Conservation (phyloP, 2,888 invertebrate species). For the Spicauda simplicius region DNA sequence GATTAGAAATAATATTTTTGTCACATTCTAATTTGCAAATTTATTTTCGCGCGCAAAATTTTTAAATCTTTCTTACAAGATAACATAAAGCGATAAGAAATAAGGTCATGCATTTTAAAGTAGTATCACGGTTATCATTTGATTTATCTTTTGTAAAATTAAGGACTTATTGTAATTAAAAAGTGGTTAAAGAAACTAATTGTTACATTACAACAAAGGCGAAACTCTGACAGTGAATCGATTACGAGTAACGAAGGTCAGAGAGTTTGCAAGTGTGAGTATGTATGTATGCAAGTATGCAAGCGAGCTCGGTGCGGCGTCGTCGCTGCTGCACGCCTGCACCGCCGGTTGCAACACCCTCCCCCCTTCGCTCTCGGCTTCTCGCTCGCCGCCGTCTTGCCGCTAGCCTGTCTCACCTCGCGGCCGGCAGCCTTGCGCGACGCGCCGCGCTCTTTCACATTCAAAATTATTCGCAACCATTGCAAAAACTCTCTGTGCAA, state of each 20-base stretch:
- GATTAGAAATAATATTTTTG: slow-evolving; percentile 5
- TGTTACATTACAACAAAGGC: slow-evolving; percentile 72
- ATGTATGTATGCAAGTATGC: slow-evolving; percentile 83
- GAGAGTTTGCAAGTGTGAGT: slow-evolving; percentile 78
- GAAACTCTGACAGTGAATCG: slow-evolving; percentile 74
- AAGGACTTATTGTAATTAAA: slow-evolving; percentile 38
- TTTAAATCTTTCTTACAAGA: slow-evolving; percentile 42
- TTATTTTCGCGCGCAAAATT: slow-evolving; percentile 31
- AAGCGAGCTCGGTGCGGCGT: slow-evolving; percentile 83
- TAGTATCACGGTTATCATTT: background rate
- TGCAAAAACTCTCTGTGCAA: slow-evolving; percentile 85
- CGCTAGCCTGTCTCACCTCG: slow-evolving; percentile 85
- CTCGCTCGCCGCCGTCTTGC: slow-evolving; percentile 83
- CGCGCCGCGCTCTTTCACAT: slow-evolving; percentile 85
- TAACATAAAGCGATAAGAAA: slow-evolving; percentile 37
- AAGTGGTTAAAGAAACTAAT: slow-evolving; percentile 58
- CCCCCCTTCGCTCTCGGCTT: slow-evolving; percentile 83
- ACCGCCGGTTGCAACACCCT: slow-evolving; percentile 84
- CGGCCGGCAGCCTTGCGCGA: slow-evolving; percentile 85
- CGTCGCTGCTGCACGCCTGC: slow-evolving; percentile 84
- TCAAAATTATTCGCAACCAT: slow-evolving; percentile 85
- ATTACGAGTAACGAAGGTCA: slow-evolving; percentile 82
- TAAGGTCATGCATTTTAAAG: slow-evolving; percentile 24
- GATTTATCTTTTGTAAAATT: slow-evolving; percentile 44
- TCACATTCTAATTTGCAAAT: slow-evolving; percentile 36